Evolutionary conservation across 2,797 vertebrate species (phyloP).

Genomic region (Gymnoscopelus braueri): DNA sequence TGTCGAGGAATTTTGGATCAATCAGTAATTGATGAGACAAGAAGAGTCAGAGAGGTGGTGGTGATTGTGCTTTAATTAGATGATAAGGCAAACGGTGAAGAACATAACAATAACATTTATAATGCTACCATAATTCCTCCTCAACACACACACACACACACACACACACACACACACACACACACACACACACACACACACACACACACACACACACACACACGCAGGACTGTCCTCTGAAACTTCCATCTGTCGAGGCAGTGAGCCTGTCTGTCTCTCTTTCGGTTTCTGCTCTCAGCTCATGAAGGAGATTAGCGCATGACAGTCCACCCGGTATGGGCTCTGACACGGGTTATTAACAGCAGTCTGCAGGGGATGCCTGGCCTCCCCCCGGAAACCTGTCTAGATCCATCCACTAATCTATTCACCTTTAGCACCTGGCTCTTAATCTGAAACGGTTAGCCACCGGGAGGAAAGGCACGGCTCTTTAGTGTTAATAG

Average conservation of each 20-base stretch:
- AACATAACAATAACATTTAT: background rate
- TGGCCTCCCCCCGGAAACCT: conserved; percentile 17
- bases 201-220: background rate
- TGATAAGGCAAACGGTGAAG: too few relatives aligned
- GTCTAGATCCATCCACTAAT: conserved; percentile 8
- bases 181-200: background rate
- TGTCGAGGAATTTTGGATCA: too few relatives aligned
- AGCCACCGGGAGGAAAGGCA: background rate
- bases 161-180: background rate
- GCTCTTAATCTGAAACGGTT: conserved; percentile 10
- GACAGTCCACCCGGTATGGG: conserved; percentile 31
- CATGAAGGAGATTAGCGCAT: conserved; percentile 31
- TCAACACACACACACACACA: conserved; percentile 4
- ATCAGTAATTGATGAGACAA: too few relatives aligned
- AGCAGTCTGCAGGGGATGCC: conserved; percentile 17
- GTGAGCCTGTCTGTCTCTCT: background rate
- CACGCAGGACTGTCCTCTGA: conserved; percentile 15
- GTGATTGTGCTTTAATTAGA: too few relatives aligned
- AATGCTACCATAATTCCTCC: conserved; percentile 1
- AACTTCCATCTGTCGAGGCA: conserved; percentile 21
- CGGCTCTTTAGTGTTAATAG: too few relatives aligned
- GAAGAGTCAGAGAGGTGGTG: too few relatives aligned
- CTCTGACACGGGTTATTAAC: conserved; percentile 34
- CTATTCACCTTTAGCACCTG: conserved; percentile 16
- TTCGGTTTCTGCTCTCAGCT: conserved; percentile 19